These are phyloP conservation scores for Scomber colias DNA, from an alignment of 2,113 vertebrate genomes.

Conservation along the genomic window DNA sequence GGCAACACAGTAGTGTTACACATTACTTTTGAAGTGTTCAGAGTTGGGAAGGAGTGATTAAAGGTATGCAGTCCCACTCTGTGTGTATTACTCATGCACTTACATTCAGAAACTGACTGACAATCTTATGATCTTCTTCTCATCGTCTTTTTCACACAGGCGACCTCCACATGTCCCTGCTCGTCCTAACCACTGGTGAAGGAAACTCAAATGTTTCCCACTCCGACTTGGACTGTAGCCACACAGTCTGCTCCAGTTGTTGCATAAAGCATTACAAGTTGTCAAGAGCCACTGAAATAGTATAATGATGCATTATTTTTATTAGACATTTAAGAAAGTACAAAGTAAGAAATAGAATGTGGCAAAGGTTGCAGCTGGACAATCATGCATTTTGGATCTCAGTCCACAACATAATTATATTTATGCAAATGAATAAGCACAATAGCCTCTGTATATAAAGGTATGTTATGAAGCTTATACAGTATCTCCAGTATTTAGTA, in stretches of 20 bases:
- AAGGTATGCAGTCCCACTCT: conserved; percentile 32
- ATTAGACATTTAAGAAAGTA: background rate
- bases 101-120: background rate
- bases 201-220: background rate
- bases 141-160: conserved; percentile 53
- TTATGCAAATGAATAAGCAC: background rate
- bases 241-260: background rate
- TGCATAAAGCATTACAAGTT: background rate
- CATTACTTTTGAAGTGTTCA: conserved; percentile 14
- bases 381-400: background rate
- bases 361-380: background rate
- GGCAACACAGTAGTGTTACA: conserved; percentile 39
- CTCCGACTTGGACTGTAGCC: background rate
- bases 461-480: background rate
- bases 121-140: conserved; percentile 5
- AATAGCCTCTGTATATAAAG: conserved; percentile 4
- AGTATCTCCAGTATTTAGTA: conserved; percentile 6
- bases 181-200: conserved; percentile 69
- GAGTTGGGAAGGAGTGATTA: conserved; percentile 4
- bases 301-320: background rate
- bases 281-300: background rate
- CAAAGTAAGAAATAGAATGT: too few relatives aligned
- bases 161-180: conserved; percentile 67
- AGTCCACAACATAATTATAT: background rate
- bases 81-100: background rate